Conservation (phyloP, 2,113 vertebrate species). For the Polypterus bichir region DNA sequence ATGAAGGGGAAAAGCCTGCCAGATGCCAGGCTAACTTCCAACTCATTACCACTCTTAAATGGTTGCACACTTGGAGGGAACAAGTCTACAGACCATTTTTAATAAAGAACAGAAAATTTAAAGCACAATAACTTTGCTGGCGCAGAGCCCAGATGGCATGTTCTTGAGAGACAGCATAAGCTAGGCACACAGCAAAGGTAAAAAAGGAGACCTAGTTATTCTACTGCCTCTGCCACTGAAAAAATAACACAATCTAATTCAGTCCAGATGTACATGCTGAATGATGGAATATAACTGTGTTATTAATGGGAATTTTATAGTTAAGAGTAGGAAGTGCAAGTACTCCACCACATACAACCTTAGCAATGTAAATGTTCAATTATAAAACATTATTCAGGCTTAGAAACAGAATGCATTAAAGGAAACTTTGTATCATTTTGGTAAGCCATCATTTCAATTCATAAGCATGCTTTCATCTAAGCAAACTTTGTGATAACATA, state of each 20-base stretch:
- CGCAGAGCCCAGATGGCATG: slow-evolving; percentile 17
- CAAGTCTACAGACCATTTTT: slow-evolving; percentile 29
- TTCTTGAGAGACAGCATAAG: slow-evolving; percentile 6
- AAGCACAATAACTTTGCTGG: slow-evolving; percentile 31
- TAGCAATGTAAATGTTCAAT: slow-evolving; percentile 20
- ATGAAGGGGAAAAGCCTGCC: slow-evolving; percentile 34
- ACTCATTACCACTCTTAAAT: slow-evolving; percentile 36
- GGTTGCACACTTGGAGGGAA: slow-evolving; percentile 36
- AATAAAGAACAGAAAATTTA: slow-evolving; percentile 27
- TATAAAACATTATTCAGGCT: not conserved
- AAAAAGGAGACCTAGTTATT: slow-evolving; percentile 26
- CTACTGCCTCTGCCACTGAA: slow-evolving; percentile 27
- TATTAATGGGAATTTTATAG: slow-evolving; percentile 17
- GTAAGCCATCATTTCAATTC: too few relatives aligned
- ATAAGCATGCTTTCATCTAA: too few relatives aligned
- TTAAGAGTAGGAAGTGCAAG: slow-evolving; percentile 4
- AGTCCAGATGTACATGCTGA: slow-evolving; percentile 22
- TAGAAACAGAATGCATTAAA: too few relatives aligned
- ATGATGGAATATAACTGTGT: slow-evolving; percentile 15
- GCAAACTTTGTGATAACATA: too few relatives aligned
- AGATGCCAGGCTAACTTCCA: slow-evolving; percentile 28
- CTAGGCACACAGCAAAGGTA: slow-evolving; percentile 32
- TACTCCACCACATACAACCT: slow-evolving; percentile 6
- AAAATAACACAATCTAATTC: slow-evolving; percentile 22
- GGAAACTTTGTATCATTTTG: too few relatives aligned